Percentiles rank a stretch among this genome's conserved stretches.
phyloP scores from a whole-genome alignment of 2,113 vertebrate species.

The Oreochromis tanganicae region DNA sequence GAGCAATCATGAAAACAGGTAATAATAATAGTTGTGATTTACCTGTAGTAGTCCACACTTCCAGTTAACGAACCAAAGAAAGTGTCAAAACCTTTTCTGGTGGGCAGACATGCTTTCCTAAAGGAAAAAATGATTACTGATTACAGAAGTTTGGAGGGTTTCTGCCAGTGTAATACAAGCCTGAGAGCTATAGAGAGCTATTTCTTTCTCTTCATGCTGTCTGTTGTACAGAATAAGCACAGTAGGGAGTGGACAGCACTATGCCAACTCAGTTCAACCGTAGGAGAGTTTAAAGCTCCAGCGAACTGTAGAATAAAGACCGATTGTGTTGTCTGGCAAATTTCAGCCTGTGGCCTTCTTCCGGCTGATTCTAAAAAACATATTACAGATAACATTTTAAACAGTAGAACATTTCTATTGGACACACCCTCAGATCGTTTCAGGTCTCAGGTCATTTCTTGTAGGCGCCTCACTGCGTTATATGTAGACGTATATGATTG shows the following conservation, averaged over 20 bases:
- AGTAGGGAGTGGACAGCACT: neutral
- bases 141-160: neutral
- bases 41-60: conserved; percentile 91
- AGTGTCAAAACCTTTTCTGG: conserved; percentile 86
- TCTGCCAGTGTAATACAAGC: neutral
- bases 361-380: neutral
- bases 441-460: neutral
- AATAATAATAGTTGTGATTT: rapidly evolving
- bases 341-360: neutral
- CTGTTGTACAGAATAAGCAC: neutral
- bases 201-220: neutral
- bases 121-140: conserved; percentile 37
- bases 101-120: conserved; percentile 88
- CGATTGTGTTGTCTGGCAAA: neutral
- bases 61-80: conserved; percentile 92
- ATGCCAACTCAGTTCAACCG: neutral
- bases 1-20: rapidly evolving
- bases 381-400: neutral
- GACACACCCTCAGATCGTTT: neutral
- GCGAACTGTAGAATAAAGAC: neutral
- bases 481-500: neutral
- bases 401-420: neutral
- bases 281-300: neutral
- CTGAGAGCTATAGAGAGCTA: neutral
- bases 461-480: neutral